Percentiles rank a stretch among this genome's conserved stretches.
phyloP scores from a whole-genome alignment of 2,888 invertebrate species.

The Odontocolon sp. region DNA sequence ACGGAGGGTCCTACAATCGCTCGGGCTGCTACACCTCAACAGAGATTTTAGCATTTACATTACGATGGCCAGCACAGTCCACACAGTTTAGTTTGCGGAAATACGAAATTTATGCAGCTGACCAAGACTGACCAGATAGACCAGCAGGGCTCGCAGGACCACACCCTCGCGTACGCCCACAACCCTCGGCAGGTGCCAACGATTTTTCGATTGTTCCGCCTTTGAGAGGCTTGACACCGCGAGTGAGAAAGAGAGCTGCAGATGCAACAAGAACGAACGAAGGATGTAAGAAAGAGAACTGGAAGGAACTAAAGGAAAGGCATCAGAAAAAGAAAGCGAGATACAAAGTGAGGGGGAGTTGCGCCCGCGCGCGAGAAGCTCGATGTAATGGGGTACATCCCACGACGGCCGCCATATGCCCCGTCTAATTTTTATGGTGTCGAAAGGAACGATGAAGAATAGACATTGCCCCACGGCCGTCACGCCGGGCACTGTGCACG shows the following conservation, averaged over 20 bases:
- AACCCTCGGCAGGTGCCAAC: conserved; percentile 71
- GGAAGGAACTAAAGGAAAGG: background rate
- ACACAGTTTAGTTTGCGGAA: background rate
- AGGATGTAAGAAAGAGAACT: background rate
- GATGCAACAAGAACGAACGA: conserved; percentile 58
- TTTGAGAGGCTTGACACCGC: conserved; percentile 53
- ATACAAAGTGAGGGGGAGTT: background rate
- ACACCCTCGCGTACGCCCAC: conserved; percentile 47
- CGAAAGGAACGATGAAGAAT: conserved; percentile 55
- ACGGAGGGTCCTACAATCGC: too few relatives aligned
- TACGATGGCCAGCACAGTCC: background rate
- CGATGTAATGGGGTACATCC: conserved; percentile 68
- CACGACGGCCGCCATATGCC: conserved; percentile 72
- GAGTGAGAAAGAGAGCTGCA: conserved; percentile 14
- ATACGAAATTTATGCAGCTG: conserved; percentile 26
- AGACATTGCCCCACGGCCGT: conserved; percentile 1
- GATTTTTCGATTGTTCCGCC: conserved; percentile 71
- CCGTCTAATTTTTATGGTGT: conserved; percentile 71
- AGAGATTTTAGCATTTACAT: background rate
- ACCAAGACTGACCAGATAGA: conserved; percentile 19
- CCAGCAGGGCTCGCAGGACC: conserved; percentile 26
- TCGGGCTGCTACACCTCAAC: too few relatives aligned
- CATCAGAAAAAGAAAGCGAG: background rate
- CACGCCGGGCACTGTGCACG: background rate
- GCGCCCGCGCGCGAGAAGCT: conserved; percentile 29